phyloP scores from a whole-genome alignment of 2,797 vertebrate species.

The Diplodus sargus region DNA sequence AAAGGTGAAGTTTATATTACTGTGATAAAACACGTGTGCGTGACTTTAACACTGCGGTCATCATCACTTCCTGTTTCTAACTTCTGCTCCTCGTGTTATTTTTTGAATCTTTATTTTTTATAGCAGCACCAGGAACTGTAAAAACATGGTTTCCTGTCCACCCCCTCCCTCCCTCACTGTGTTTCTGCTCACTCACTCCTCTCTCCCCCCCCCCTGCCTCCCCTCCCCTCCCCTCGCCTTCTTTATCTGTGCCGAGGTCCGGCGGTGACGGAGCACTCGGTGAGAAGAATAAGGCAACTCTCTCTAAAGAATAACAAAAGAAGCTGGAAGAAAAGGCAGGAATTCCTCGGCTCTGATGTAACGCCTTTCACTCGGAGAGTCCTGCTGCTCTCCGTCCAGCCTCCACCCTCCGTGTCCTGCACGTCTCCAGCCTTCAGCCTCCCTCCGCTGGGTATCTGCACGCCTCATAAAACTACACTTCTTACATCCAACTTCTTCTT shows the following conservation, averaged over 20 bases:
- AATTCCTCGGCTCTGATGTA: constrained; percentile 86
- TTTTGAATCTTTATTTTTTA: background rate
- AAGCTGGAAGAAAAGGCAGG: constrained; percentile 79
- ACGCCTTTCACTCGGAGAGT: constrained; percentile 64
- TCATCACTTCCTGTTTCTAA: constrained; percentile 3
- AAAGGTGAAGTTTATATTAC: too few species aligned
- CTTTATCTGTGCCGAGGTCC: constrained; percentile 61
- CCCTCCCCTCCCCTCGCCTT: background rate
- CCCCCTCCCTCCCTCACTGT: background rate
- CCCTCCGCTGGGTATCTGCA: constrained; percentile 15
- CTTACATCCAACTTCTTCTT: background rate
- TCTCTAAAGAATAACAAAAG: constrained; percentile 85
- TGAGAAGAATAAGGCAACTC: constrained; percentile 62
- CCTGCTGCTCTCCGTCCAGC: constrained; percentile 58
- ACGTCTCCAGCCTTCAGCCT: constrained; percentile 2
- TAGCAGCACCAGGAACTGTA: constrained; percentile 26
- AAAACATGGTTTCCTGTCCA: constrained; percentile 57
- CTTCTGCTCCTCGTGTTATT: constrained; percentile 1
- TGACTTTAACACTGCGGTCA: background rate
- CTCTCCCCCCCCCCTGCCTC: background rate
- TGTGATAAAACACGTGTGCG: background rate
- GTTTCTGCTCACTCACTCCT: constrained; percentile 21
- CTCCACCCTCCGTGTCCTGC: constrained; percentile 48
- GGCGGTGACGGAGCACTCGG: constrained; percentile 58
- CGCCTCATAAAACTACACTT: constrained; percentile 6